Base-by-base conservation (phyloP, 2,888 invertebrate genomes). In the Teleiodes luculella region DNA sequence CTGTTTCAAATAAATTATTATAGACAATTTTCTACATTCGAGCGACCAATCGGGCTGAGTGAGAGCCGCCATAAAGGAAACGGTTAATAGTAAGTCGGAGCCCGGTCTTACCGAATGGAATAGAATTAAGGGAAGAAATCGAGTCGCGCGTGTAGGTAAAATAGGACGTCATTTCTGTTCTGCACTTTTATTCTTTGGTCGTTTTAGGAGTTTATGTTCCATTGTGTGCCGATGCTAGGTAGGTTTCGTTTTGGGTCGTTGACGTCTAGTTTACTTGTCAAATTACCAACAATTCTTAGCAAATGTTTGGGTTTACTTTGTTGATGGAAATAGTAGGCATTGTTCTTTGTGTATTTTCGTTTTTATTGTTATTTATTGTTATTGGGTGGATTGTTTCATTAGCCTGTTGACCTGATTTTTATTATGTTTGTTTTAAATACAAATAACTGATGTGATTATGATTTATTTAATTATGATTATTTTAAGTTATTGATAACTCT, bases 11-110 rank as follows among this genome's bases (percentile, higher is more conserved):
- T 82, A 78, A 81, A 70, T 81, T 79, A 79, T 79, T 78, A 80
- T 77, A 70, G 78, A 79, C 80, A 78, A 83, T 83, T 80, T 80
- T 79, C 78, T 78, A 73, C 72, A 68, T 72, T 72, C 67, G 69
- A 77, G 73, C 74, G 80, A 82, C 79, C 85, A 85, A 85, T 85
- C 76, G 76, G 66, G 63, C 74, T 80, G 81, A 86, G 85, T 83
- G 80, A 83, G 77, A 80, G 74, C 66, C 70, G 74, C 78, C 70
- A 78, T 84, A 83, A 82, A 79, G 80, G 80, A 82, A 78, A 78
- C 78, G 68, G 77, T 76, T 77, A 77, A 74, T 68, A 71, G 65
- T 65, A 43, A 43, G 43, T 43, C 43, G 43, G 57, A 72, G 68
- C 68, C 64, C 71, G 71, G 63, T 73, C 72, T 76, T 74, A 78